Conservation (phyloP, 2,888 invertebrate genomes). For the Tetheella fluctuosa region DNA sequence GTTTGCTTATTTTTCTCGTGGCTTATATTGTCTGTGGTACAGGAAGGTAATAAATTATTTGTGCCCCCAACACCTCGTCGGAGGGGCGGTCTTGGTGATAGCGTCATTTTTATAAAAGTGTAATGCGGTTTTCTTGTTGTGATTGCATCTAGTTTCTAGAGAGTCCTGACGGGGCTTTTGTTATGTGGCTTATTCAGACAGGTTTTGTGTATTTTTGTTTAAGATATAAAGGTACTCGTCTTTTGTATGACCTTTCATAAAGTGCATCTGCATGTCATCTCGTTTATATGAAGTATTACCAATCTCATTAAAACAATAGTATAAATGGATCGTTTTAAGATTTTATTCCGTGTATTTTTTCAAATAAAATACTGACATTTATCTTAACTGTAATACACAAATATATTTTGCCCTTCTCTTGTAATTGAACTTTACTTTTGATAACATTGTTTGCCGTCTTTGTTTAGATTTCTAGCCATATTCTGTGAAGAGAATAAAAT, state of each 20-base stretch:
- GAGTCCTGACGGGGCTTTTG: conserved; percentile 23
- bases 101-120: conserved; percentile 82
- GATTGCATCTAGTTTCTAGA: conserved; percentile 61
- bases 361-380: neutral
- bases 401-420: conserved; percentile 24
- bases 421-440: conserved; percentile 33
- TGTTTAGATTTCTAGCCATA: conserved; percentile 33
- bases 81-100: conserved; percentile 64
- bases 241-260: neutral
- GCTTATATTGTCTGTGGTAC: conserved; percentile 78
- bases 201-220: conserved; percentile 13
- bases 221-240: neutral
- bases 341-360: neutral
- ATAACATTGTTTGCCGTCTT: conserved; percentile 35
- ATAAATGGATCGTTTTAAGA: neutral
- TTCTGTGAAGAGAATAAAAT: conserved; percentile 19
- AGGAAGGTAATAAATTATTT: conserved; percentile 79
- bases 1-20: conserved; percentile 81
- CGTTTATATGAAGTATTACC: neutral
- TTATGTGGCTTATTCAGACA: conserved; percentile 29
- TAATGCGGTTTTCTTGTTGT: conserved; percentile 77
- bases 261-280: conserved; percentile 6
- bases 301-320: neutral
- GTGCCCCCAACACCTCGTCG: conserved; percentile 77
- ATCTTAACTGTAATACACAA: neutral